Evolutionary conservation across 2,888 invertebrate genomes (phyloP), one percentile per base, ranked within the genome.

Genomic region (Flexamia atlantica): DNA sequence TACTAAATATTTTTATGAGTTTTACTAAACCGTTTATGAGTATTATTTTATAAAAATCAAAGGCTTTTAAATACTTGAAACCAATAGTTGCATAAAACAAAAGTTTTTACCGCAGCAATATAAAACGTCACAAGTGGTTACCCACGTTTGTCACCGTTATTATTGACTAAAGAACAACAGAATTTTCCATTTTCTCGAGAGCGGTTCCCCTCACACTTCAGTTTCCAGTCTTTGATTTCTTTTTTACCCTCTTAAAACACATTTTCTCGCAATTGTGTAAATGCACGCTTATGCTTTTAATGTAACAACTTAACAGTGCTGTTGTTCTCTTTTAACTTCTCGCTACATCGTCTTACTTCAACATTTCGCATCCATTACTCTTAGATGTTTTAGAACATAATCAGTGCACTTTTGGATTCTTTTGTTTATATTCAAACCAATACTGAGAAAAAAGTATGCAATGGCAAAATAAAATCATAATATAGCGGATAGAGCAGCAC

Each of bases 261-360:
- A 57, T 57, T 57, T 57, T 57, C 57, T 57, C 57, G 57, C 57
- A 57, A 57, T 57, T 57, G 57, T 57, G 57, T 23, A 57, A 57
- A 23, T 57, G 23, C 57, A 23, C 57, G 57, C 57, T 57, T 57
- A 57, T 57, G 57, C 57, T 57, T 57, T 57, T 57, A 57, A 57
- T 23, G 57, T 23, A 57, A 57, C 57, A 4, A 25, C 57, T n/a
- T 57, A 57, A 57, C n/a, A 57, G 57, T 20, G 57, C 57, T 23
- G 12, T 50, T 50, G 57, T 57, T 57, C 57, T 57, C 5, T 57
- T 57, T 57, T 57, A 57, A 57, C 20, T 23, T 46, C 46, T 17
- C 17, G 3, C 46, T 46, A 46, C 46, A 46, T 17, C 46, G 46
- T 12, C 46, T 7, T 46, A 46, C 12, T 46, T 46, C 46, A 12